Base-by-base conservation (phyloP, 2,113 vertebrate species). In the Brachyhypopomus gauderio region DNA sequence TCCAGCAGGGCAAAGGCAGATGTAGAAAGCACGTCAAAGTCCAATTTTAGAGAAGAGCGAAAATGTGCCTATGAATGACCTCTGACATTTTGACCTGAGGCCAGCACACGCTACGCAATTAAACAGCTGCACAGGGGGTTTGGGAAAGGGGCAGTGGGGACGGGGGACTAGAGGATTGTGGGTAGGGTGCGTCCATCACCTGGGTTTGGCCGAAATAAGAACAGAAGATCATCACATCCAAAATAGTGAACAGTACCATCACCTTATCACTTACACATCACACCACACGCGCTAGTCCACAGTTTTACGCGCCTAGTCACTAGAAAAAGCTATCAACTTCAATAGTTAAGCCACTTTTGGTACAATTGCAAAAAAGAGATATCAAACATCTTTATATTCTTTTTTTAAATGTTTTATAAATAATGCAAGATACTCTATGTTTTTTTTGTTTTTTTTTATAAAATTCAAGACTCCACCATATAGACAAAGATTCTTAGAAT, bases 261-360 rank as follows among this genome's bases (percentile, higher is more conserved):
- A 93, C 91, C 92, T 92, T 88, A 88, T 92, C 90, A 92, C 91
- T 87, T 89, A 91, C 89, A 93, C 91, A 88, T 87, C 92, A 93
- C 91, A 89, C 86, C 90, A 93, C 91, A 93, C 92, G 90, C 89
- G 85, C 90, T 90, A 91, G 87, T 90, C 89, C 92, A 94, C 92
- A 88, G 91, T 90, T 90, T 92, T 89, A 93, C 88, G 89, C 87
- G 91, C 91, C 92, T 93, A 94, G 89, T 92, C 89, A 94, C 93
- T 89, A 93, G 90, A 92, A 92, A 91, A 94, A 94, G 92, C 93
- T 93, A 92, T 92, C 81, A 85, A 93, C 90, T 85, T 93, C 92
- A 92, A 95, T 95, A 96, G 94, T 97, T 93, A 98, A 98, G 97
- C 97, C 97, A 98, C 97, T 98, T 97, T 96, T 94, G 97, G 96